phyloP scores from a whole-genome alignment of 2,113 vertebrate species.

The Dasyornis broadbenti region DNA sequence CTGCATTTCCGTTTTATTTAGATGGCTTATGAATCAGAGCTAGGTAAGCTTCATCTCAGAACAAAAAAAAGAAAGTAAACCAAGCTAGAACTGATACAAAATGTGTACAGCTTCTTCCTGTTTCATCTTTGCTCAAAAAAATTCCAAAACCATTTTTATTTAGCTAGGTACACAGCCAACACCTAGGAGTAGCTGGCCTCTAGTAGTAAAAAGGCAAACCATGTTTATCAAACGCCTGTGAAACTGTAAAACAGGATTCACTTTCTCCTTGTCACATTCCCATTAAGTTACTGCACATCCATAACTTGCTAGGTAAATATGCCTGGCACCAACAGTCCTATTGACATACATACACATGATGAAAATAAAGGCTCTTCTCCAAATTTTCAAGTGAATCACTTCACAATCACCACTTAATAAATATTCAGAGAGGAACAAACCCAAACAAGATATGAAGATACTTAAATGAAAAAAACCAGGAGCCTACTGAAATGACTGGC shows the following conservation, averaged over 20 bases:
- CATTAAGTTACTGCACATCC: neutral
- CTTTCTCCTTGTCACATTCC: neutral
- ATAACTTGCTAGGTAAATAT: neutral
- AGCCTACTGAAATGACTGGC: neutral
- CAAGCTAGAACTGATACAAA: neutral
- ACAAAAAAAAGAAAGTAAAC: neutral
- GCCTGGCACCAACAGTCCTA: neutral
- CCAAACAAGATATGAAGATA: neutral
- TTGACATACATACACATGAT: neutral
- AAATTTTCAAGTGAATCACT: neutral
- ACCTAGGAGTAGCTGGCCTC: neutral
- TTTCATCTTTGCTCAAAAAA: neutral
- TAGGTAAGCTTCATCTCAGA: neutral
- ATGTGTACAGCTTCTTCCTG: neutral
- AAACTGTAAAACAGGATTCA: neutral
- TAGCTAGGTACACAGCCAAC: neutral
- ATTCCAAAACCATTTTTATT: neutral
- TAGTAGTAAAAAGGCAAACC: neutral
- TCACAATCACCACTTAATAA: neutral
- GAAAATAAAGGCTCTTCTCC: constrained; percentile 6
- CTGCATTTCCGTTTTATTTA: neutral
- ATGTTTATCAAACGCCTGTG: neutral
- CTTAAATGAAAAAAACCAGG: neutral
- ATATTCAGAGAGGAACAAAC: neutral
- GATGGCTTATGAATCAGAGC: neutral